phyloP scores from a whole-genome alignment of 2,888 invertebrate species.

The Xanthia icteritia region DNA sequence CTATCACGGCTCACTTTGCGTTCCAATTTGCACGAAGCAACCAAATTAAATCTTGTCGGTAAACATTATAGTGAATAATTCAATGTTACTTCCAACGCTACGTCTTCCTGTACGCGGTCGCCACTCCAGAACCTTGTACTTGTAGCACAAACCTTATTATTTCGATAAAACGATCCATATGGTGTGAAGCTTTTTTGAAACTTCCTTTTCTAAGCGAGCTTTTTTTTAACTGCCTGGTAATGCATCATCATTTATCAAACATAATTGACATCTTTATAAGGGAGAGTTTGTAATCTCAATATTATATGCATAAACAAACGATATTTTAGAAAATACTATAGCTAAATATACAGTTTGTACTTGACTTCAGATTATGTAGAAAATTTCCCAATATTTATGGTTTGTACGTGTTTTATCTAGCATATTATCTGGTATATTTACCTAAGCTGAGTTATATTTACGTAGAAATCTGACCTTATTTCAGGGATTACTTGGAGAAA shows the following conservation, averaged over 20 bases:
- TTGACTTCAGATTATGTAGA: not conserved
- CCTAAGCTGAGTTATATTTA: not conserved
- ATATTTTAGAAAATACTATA: not conserved
- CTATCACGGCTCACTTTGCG: not conserved
- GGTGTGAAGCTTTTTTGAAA: not conserved
- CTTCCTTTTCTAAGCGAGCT: not conserved
- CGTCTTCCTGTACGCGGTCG: too few relatives aligned
- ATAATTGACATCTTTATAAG: constrained; percentile 15
- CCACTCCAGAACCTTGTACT: not conserved
- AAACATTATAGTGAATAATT: not conserved
- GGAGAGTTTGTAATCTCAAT: not conserved
- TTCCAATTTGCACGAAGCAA: not conserved
- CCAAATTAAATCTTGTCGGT: not conserved
- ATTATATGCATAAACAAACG: not conserved
- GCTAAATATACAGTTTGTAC: not conserved
- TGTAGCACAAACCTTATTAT: not conserved
- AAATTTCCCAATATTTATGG: not conserved
- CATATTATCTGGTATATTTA: not conserved
- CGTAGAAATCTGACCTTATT: not conserved
- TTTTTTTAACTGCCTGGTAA: not conserved
- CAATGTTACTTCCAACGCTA: too few relatives aligned
- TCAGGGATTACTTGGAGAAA: not conserved
- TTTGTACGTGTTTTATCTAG: not conserved
- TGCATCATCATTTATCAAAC: constrained; percentile 18
- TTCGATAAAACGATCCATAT: not conserved